phyloP scores from a whole-genome alignment of 2,113 vertebrate genomes.

The Ailurus styani region DNA sequence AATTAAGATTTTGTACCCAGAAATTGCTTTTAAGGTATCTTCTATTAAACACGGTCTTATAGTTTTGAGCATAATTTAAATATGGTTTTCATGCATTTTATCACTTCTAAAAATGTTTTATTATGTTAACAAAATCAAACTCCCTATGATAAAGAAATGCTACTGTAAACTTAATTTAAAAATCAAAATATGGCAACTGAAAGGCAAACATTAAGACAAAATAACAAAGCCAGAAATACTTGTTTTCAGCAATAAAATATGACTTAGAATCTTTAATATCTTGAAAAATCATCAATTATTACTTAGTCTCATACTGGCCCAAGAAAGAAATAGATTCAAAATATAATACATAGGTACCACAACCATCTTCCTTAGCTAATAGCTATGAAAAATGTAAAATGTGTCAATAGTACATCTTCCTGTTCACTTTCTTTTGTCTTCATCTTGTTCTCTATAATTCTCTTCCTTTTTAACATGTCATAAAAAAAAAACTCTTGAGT shows the following conservation, averaged over 20 bases:
- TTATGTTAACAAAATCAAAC: constrained; percentile 64
- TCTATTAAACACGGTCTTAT: constrained; percentile 54
- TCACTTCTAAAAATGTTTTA: constrained; percentile 70
- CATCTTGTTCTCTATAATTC: neutral
- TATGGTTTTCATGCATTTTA: constrained; percentile 39
- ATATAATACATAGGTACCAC: neutral
- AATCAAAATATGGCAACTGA: constrained; percentile 19
- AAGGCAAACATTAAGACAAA: constrained; percentile 43
- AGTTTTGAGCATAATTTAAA: constrained; percentile 61
- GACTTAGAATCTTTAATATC: neutral
- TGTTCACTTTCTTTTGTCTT: neutral
- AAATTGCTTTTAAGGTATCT: constrained; percentile 58
- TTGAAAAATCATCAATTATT: neutral
- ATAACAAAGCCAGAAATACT: constrained; percentile 14
- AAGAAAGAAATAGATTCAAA: neutral
- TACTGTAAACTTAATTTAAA: constrained; percentile 48
- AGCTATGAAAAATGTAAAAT: neutral
- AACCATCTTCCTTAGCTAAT: neutral
- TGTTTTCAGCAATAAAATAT: constrained; percentile 27
- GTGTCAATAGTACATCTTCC: neutral
- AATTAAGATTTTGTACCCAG: constrained; percentile 41
- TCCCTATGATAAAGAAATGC: constrained; percentile 56
- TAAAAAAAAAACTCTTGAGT: neutral
- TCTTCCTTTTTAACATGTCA: neutral
- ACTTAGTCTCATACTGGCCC: neutral